Evolutionary conservation across 2,888 invertebrate genomes (phyloP), one percentile per base, ranked within the genome.

Genomic region (Thalpophila matura): DNA sequence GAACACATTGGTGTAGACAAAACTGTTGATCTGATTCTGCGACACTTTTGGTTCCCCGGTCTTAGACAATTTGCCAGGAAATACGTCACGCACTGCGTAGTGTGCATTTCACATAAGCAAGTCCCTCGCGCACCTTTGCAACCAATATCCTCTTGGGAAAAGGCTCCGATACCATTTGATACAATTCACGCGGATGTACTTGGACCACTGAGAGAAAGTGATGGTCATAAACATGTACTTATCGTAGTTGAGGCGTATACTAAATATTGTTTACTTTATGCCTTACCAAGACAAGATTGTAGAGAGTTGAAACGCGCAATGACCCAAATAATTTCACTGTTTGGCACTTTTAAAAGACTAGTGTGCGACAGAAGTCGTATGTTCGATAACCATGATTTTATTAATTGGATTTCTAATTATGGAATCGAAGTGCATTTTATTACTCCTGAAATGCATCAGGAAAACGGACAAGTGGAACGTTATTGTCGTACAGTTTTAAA

Each of bases 401-500:
- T 12, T 1, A 12, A 26, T 2, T 35, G 33, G 33, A 6, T 35
- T 10, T 14, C 22, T 10, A 6, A 47, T 10, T 33, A 1, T 14
- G 33, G 47, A 4, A 14, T 16, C 16, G 35, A 35, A n/a, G 18
- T 18, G 16, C 75, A 79, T 16, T 40, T 55, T 66, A n/a, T n/a
- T n/a, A n/a, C n/a, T n/a, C n/a, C 75, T 0, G 74, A 71, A 12
- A 77, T 77, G 74, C 77, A 77, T 14, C 68, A 77, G 0, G 22
- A 64, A 0, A 75, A 78, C n/a, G 78, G 75, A 0, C 75, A 77
- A 12, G 72, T 49, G 0, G 74, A 78, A 20, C 18, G 74, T 0
- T 75, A 78, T 18, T 5, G 50, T 0, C 54, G 78, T 0, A 75
- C 75, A 0, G 55, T 75, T 0, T 46, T 78, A 0, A 79, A 76